Conservation (phyloP, 2,113 vertebrate genomes). For the Prunella himalayana region DNA sequence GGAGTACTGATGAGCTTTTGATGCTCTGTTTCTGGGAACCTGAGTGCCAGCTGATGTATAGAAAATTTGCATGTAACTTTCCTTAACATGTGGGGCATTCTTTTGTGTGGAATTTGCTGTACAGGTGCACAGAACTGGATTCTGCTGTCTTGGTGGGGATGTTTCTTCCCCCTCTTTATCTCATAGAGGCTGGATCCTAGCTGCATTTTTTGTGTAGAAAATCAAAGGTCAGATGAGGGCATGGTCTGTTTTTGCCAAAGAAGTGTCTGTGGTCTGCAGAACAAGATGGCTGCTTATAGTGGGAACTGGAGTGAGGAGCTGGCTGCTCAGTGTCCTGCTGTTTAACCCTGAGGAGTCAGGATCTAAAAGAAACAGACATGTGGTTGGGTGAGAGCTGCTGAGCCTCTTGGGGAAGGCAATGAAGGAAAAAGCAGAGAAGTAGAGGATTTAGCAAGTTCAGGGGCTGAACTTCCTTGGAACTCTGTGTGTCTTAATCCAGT, state of each 20-base stretch:
- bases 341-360: neutral
- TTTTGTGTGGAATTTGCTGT: neutral
- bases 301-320: neutral
- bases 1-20: neutral
- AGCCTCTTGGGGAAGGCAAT: neutral
- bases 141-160: neutral
- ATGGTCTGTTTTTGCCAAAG: neutral
- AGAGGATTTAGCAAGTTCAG: neutral
- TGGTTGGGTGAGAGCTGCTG: neutral
- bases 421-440: neutral
- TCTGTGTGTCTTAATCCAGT: neutral
- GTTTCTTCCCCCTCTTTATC: neutral
- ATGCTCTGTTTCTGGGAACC: neutral
- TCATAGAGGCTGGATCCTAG: neutral
- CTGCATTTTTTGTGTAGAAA: neutral
- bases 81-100: fast-evolving
- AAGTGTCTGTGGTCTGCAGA: neutral
- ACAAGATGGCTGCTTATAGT: neutral
- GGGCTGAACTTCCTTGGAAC: neutral
- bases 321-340: neutral
- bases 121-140: neutral
- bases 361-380: fast-evolving
- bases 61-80: neutral
- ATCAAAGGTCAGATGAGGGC: neutral
- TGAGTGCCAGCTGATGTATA: neutral